A percentile compares a stretch with the other conserved stretches of the same genome.
phyloP scores from a whole-genome alignment of 2,797 vertebrate genomes.

The Psittacula derbiana region DNA sequence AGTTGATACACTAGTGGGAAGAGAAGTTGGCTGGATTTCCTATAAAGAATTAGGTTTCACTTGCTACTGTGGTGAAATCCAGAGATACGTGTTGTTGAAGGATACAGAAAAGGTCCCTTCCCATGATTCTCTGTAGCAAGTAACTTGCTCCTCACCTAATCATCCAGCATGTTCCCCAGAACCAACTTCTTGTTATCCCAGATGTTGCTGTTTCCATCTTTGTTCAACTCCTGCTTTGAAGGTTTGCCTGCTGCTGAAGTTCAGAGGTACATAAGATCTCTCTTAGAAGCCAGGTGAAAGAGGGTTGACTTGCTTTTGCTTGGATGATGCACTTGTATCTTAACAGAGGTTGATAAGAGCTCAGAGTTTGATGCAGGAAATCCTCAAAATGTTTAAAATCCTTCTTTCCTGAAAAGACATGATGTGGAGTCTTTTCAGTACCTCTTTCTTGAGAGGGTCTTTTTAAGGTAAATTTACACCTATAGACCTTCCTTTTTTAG shows the following conservation, averaged over 20 bases:
- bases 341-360: not conserved
- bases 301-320: not conserved
- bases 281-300: not conserved
- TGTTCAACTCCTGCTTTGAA: not conserved
- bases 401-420: not conserved
- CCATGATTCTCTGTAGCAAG: not conserved
- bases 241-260: not conserved
- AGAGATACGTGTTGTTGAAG: not conserved
- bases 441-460: not conserved
- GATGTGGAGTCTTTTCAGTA: rapidly evolving
- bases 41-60: not conserved
- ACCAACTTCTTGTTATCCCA: not conserved
- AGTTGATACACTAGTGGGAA: not conserved
- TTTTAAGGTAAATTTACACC: not conserved
- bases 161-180: not conserved
- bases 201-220: not conserved
- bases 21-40: not conserved
- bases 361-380: not conserved
- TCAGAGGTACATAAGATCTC: not conserved
- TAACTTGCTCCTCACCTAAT: not conserved
- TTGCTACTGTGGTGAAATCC: not conserved
- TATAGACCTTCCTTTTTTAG: not conserved
- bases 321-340: not conserved
- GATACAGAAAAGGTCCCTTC: not conserved
- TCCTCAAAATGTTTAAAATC: not conserved